phyloP scores from a whole-genome alignment of 1,140 invertebrate genomes.

The Manduca sexta region DNA sequence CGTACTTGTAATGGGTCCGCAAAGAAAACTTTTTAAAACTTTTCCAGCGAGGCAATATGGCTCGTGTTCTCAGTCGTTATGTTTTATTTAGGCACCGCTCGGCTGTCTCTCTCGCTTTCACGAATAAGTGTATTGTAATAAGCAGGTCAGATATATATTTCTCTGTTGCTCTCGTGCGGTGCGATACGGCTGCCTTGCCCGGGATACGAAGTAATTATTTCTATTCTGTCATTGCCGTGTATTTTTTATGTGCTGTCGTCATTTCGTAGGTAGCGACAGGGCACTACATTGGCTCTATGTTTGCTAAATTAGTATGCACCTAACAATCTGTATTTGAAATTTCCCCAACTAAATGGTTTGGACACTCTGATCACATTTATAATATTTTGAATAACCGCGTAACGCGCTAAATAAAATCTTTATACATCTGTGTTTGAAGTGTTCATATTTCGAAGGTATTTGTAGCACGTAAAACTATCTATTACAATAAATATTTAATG shows the following conservation, averaged over 20 bases:
- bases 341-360: too few relatives aligned
- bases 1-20: conserved; percentile 72
- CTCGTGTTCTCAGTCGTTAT: conserved; percentile 71
- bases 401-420: too few relatives aligned
- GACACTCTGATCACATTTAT: too few relatives aligned
- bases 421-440: too few relatives aligned
- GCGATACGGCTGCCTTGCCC: conserved; percentile 58
- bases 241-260: conserved; percentile 58
- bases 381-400: too few relatives aligned
- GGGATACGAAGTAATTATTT: conserved; percentile 72
- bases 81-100: conserved; percentile 70
- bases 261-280: conserved; percentile 41
- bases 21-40: conserved; percentile 76
- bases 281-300: conserved; percentile 6
- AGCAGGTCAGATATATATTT: conserved; percentile 46
- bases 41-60: conserved; percentile 74
- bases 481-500: too few relatives aligned
- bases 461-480: too few relatives aligned
- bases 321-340: too few relatives aligned
- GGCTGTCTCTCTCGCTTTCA: conserved; percentile 44
- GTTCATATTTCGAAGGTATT: too few relatives aligned
- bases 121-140: conserved; percentile 12
- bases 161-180: conserved; percentile 22
- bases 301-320: conserved; percentile 12
- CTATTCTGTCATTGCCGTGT: conserved; percentile 69